These are phyloP conservation scores for Bubo blakistoni DNA, from an alignment of 2,113 vertebrate genomes.

Conservation along the genomic window DNA sequence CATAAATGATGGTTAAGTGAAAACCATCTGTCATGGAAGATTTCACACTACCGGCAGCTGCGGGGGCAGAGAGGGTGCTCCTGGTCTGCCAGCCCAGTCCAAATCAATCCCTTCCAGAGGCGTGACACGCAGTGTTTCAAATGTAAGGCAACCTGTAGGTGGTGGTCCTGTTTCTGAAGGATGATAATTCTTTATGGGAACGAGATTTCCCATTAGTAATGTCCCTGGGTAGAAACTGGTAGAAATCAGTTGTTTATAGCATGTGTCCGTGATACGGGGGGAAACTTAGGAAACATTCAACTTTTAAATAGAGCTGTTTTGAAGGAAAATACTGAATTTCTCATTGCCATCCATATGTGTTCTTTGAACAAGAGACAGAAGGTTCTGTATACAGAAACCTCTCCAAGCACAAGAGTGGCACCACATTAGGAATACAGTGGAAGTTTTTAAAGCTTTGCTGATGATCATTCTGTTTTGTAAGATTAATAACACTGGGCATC, in stretches of 20 bases:
- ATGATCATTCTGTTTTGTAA: background rate
- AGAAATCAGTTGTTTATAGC: background rate
- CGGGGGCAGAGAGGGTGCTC: background rate
- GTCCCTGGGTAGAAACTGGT: background rate
- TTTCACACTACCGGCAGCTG: background rate
- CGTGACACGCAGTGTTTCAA: background rate
- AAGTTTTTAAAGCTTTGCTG: background rate
- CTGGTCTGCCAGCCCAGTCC: background rate
- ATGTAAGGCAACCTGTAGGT: background rate
- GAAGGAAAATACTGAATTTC: background rate
- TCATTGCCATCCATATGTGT: background rate
- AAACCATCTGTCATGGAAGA: background rate
- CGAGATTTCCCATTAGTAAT: background rate
- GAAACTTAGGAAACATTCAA: background rate
- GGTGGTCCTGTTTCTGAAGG: background rate
- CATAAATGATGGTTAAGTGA: slow-evolving; percentile 14
- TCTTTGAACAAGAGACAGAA: background rate
- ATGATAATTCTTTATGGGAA: background rate
- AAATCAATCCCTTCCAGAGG: background rate
- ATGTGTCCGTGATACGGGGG: background rate
- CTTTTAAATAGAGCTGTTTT: background rate
- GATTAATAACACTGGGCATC: background rate
- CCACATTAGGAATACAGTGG: background rate
- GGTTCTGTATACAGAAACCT: background rate
- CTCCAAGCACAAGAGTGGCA: background rate